These are phyloP conservation scores for Callinectes sapidus DNA, from an alignment of 2,888 invertebrate genomes.

Conservation along the genomic window DNA sequence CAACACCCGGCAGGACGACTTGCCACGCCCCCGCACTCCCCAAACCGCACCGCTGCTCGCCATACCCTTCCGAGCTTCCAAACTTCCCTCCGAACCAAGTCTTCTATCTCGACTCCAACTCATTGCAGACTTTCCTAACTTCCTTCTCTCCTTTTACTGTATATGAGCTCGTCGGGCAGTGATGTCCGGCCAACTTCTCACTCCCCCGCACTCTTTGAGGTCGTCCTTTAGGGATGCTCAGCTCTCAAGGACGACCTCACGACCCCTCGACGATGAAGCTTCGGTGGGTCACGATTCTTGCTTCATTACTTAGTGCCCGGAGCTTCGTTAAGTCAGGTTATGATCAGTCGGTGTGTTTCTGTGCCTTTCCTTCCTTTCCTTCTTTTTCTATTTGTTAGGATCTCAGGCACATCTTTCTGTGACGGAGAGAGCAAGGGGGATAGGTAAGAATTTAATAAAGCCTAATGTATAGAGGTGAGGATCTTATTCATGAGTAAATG, in stretches of 20 bases:
- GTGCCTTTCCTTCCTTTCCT: background rate
- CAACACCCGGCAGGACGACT: background rate
- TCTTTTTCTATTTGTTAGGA: background rate
- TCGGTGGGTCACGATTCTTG: background rate
- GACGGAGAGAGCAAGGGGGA: background rate
- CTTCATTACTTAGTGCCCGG: background rate
- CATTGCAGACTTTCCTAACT: background rate
- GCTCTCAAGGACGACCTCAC: conserved; percentile 3
- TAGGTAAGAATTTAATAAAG: background rate
- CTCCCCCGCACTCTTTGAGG: background rate
- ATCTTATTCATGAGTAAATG: background rate
- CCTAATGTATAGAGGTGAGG: background rate
- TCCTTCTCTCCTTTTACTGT: background rate
- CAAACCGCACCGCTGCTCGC: background rate
- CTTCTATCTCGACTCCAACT: background rate
- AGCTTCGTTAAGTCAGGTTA: background rate
- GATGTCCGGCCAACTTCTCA: too few relatives aligned
- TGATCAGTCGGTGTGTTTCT: background rate
- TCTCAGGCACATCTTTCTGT: background rate
- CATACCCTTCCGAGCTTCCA: background rate
- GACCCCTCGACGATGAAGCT: background rate
- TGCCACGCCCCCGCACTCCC: background rate
- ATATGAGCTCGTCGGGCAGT: background rate
- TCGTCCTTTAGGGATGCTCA: background rate
- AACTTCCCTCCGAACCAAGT: background rate